Evolutionary conservation across 2,888 invertebrate genomes (phyloP).

Genomic region (Synergus laeviventris): DNA sequence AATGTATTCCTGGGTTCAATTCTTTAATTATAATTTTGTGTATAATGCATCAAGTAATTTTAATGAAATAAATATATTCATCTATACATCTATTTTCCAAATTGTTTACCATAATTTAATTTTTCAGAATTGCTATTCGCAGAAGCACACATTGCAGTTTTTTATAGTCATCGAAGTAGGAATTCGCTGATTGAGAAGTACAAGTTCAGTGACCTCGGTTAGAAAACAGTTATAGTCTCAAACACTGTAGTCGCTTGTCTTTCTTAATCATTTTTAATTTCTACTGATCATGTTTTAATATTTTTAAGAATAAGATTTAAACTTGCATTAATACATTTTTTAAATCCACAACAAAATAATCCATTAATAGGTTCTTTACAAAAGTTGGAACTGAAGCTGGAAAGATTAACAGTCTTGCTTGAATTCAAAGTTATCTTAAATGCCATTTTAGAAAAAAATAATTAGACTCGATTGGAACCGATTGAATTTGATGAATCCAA

Average conservation of each 20-base stretch:
- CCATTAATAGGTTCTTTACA: background rate
- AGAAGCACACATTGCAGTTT: background rate
- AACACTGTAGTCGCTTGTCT: background rate
- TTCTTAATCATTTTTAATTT: background rate
- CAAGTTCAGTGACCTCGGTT: background rate
- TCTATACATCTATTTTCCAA: background rate
- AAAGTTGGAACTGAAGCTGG: no score
- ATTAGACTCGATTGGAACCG: no score
- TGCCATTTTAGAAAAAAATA: no score
- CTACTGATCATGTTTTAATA: background rate
- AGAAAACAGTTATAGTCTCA: constrained; percentile 1
- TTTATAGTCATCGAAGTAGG: background rate
- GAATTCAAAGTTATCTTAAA: no score
- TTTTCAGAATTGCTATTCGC: background rate
- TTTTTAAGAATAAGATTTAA: background rate
- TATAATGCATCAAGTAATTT: no score
- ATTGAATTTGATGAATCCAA: no score
- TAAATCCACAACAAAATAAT: background rate
- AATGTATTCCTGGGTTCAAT: no score
- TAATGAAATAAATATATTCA: no score
- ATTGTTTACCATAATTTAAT: background rate
- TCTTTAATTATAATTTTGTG: no score
- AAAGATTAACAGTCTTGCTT: no score
- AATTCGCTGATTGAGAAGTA: background rate
- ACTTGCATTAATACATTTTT: background rate